phyloP scores from a whole-genome alignment of 2,113 vertebrate species.

The Vulpes lagopus region DNA sequence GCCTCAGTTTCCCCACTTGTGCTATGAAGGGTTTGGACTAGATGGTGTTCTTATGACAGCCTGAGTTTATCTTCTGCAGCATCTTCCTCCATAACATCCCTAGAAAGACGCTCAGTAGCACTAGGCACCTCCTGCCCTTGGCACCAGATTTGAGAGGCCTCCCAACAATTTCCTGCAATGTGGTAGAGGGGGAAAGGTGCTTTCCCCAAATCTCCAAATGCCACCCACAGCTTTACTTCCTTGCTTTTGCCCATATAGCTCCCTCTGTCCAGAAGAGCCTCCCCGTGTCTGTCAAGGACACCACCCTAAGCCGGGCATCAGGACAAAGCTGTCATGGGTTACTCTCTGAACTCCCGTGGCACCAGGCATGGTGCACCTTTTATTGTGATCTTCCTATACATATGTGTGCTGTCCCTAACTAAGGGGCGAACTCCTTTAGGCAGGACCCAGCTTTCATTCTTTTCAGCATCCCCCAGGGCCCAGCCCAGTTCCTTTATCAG shows the following conservation, averaged over 20 bases:
- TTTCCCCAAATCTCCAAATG: background rate
- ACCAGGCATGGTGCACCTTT: background rate
- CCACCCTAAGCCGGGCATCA: background rate
- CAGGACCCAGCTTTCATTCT: background rate
- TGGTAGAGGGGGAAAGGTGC: background rate
- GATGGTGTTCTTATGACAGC: conserved; percentile 21
- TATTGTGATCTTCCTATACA: background rate
- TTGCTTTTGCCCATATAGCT: background rate
- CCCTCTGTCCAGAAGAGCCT: background rate
- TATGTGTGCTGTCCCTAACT: background rate
- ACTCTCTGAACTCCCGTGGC: background rate
- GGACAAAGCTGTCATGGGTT: conserved; percentile 24
- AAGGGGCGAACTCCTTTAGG: background rate
- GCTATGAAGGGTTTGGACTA: background rate
- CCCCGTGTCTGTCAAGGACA: conserved; percentile 37
- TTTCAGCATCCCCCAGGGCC: background rate
- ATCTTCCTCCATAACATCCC: background rate
- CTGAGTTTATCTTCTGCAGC: background rate
- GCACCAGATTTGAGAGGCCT: background rate
- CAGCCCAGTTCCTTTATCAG: background rate
- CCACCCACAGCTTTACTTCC: background rate
- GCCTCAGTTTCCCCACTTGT: conserved; percentile 30
- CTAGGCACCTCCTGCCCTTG: background rate
- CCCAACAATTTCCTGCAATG: conserved; percentile 1
- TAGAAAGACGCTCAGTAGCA: background rate